Evolutionary conservation across 2,113 vertebrate species (phyloP), one percentile per base, ranked within the genome.

Genomic region (Ramphastos sulfuratus): DNA sequence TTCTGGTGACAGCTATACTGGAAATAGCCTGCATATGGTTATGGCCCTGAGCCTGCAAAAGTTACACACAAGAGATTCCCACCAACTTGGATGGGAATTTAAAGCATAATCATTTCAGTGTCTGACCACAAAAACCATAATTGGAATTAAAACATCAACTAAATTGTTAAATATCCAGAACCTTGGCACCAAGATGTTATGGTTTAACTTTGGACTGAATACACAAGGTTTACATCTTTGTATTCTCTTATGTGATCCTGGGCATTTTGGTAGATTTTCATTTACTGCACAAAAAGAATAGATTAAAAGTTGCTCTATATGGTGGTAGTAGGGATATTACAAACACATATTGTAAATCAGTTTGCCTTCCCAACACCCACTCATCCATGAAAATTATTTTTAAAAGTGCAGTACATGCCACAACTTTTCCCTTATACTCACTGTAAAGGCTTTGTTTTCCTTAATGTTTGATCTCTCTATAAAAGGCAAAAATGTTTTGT

Each of bases 41-140:
- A 61, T 91, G 91, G 85, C 95, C 91, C 44, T 2, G 1, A 92
- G 93, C 87, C 85, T 91, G 95, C 89, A 93, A 35, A 92, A 71
- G 89, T 72, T 10, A 30, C 79, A 72, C 64, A 33, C 82, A 79
- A 5, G 79, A 95, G 82, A 70, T 96, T 96, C 91, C 92, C 95
- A 96, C 87, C 52, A 0, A 4, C 85, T 66, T 72, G 90, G 83
- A 95, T 93, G 95, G 88, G 95, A 96, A 90, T 87, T 93, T 95
- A 77, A 50, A 84, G 66, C 85, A 70, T 52, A 87, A 91, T 48
- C 69, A 25, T 84, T 89, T 85, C 90, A 93, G 85, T 18, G 93
- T 94, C 95, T 95, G 89, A 88, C 94, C 94, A 92, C 95, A 95
- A 82, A 95, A 94, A 54, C 95, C 92, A 86, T 89, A 97, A 96